Base-by-base conservation (phyloP, 1,140 invertebrate genomes). In the Myzus persicae region DNA sequence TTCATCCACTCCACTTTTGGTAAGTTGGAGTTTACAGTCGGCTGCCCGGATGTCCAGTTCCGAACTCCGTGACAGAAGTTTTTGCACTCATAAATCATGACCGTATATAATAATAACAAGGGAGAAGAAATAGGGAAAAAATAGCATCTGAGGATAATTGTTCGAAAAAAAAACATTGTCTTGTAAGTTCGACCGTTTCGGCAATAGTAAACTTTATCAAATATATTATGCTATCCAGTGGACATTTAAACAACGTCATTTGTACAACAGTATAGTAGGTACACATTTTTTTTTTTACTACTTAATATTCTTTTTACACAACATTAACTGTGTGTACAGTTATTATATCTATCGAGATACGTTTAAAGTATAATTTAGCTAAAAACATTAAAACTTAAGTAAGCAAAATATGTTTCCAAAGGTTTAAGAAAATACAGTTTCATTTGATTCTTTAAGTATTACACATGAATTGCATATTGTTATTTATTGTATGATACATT, bases 11-110 rank as follows among this genome's bases (percentile, higher is more conserved):
- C 31, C 31, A 51, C 88, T 89, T 89, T 89, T 54, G 88, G 88
- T 89, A 89, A 89, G 88, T 89, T 89, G 59, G 24, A 76, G 44
- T 76, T 81, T 91, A 91, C 42, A 67, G 90, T 42, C 59, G 59
- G 40, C 59, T 46, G 54, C n/a, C 90, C 90, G 90, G 90, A 91
- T 76, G 90, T 76, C 90, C 59, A 91, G 54, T 81, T n/a, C 59
- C 90, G 31, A 54, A 89, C n/a, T 89, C 46, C 88, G 40, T 40
- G 90, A 91, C 90, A 81, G 90, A 76, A 91, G 67, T 91, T 91
- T 91, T 81, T 44, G 59, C 40, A 76, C 54, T 81, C 90, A 44
- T 91, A 91, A 91, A 91, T 91, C 90, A 91, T 44, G 90, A 22
- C 88, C 36, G 36, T 89, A 54, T 89, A 89, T 89, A 89, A 89